Conservation (phyloP, 2,113 vertebrate genomes). For the Motacilla tschutschensis region DNA sequence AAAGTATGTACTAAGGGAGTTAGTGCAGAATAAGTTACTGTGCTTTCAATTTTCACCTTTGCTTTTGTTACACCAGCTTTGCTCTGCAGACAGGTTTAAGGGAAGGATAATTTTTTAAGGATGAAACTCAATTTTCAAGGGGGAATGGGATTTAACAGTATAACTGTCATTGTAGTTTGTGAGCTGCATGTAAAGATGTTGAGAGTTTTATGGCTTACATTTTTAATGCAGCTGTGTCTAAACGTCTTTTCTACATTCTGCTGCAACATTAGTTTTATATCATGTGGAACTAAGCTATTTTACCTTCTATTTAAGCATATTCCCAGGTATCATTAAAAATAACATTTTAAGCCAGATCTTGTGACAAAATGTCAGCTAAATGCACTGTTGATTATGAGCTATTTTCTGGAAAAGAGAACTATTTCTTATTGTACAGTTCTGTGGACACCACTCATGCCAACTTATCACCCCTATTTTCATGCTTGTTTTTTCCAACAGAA, state of each 20-base stretch:
- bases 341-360: not conserved
- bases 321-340: not conserved
- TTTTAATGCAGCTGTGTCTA: conserved; percentile 36
- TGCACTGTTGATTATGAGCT: not conserved
- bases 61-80: not conserved
- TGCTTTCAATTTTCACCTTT: not conserved
- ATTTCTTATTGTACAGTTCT: not conserved
- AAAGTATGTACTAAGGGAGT: not conserved
- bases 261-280: conserved; percentile 6
- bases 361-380: conserved; percentile 1
- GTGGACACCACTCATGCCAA: not conserved
- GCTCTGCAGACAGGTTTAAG: conserved; percentile 4
- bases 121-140: conserved; percentile 46
- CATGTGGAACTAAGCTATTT: conserved; percentile 24
- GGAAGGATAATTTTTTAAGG: conserved; percentile 35
- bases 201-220: conserved; percentile 33
- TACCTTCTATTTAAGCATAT: not conserved
- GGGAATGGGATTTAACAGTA: conserved; percentile 41
- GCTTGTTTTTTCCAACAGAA: conserved; percentile 67
- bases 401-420: not conserved
- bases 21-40: not conserved
- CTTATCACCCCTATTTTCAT: not conserved
- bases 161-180: not conserved
- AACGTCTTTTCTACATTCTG: conserved; percentile 1
- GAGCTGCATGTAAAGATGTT: conserved; percentile 21